These are phyloP conservation scores for Tetramorium parvispinum DNA, from an alignment of 1,140 invertebrate species.

Conservation along the genomic window DNA sequence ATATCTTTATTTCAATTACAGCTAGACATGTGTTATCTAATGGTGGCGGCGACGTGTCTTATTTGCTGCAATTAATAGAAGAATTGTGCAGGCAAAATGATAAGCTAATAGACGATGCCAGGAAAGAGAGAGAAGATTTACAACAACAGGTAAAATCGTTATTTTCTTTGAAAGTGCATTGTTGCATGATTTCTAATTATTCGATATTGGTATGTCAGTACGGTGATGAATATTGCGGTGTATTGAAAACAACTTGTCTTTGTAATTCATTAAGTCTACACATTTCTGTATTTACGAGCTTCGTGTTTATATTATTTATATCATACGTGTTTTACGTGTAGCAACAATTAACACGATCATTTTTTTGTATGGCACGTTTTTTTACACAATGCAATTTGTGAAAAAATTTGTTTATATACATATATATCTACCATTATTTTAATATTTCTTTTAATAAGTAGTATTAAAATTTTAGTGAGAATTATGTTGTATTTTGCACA, in stretches of 20 bases:
- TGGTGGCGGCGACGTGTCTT: slow-evolving; percentile 83
- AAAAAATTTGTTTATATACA: slow-evolving; percentile 4
- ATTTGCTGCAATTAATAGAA: slow-evolving; percentile 87
- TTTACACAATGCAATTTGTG: slow-evolving; percentile 11
- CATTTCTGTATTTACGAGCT: slow-evolving; percentile 62
- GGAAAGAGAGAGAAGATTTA: slow-evolving; percentile 89
- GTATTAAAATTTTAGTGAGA: not conserved
- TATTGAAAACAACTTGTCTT: slow-evolving; percentile 69
- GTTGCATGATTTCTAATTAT: slow-evolving; percentile 77
- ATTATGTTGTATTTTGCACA: not conserved
- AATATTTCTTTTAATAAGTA: not conserved
- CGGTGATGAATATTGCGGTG: slow-evolving; percentile 68
- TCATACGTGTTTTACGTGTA: slow-evolving; percentile 15
- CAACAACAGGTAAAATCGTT: slow-evolving; percentile 88
- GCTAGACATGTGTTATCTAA: slow-evolving; percentile 85
- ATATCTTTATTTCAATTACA: slow-evolving; percentile 60
- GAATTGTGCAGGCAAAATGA: slow-evolving; percentile 88
- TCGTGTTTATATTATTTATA: slow-evolving; percentile 48
- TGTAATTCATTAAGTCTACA: slow-evolving; percentile 56
- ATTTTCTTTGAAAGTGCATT: slow-evolving; percentile 62
- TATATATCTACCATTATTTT: slow-evolving; percentile 2
- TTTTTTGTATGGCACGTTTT: slow-evolving; percentile 47
- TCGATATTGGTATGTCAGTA: slow-evolving; percentile 72
- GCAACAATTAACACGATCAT: slow-evolving; percentile 40
- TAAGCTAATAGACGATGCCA: slow-evolving; percentile 88